Conservation (phyloP, 2,888 invertebrate genomes). For the Rhopalosiphum nymphaeae region DNA sequence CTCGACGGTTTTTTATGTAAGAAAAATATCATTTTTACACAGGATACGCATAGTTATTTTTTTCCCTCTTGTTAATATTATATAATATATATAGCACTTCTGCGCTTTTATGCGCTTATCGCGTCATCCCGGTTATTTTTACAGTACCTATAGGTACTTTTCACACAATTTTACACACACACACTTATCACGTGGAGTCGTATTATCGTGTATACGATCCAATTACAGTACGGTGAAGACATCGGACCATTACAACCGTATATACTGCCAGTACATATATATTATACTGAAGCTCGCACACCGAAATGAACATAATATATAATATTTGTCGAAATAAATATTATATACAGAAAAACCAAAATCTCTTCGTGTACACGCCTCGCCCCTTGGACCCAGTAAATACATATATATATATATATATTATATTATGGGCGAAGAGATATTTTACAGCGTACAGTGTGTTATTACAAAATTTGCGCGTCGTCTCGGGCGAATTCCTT, state of each 20-base stretch:
- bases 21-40: background rate
- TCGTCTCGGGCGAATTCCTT: conserved; percentile 44
- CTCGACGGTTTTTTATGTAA: background rate
- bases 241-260: background rate
- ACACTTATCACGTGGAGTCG: background rate
- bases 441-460: background rate
- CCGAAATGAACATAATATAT: background rate
- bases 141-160: conserved; percentile 9
- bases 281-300: background rate
- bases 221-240: conserved; percentile 7
- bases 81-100: background rate
- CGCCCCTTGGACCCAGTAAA: background rate
- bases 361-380: background rate
- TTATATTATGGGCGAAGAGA: background rate
- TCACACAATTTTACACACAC: background rate
- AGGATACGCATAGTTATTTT: background rate
- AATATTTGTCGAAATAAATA: background rate
- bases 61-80: background rate
- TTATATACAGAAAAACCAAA: background rate
- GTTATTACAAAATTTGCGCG: conserved; percentile 27
- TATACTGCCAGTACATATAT: background rate
- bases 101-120: background rate
- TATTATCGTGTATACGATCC: background rate
- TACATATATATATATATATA: background rate
- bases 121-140: conserved; percentile 9